These are phyloP conservation scores for Enteromius viviparus DNA, from an alignment of 2,797 vertebrate species.

Conservation along the genomic window DNA sequence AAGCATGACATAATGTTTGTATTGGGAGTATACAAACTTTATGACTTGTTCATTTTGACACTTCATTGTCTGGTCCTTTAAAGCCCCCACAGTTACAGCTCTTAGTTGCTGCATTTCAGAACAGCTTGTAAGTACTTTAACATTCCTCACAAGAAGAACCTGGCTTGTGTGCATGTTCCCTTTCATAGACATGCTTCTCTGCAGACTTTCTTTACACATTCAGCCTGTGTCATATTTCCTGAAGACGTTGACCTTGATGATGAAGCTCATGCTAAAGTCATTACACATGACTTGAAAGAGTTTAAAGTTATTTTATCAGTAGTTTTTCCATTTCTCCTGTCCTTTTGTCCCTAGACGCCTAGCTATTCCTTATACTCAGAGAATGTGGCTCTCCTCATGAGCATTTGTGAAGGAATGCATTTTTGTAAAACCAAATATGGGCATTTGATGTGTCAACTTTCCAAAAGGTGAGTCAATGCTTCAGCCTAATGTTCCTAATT, in stretches of 20 bases:
- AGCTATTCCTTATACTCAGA: conserved; percentile 41
- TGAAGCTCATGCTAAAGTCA: conserved; percentile 1
- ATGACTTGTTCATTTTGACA: conserved; percentile 34
- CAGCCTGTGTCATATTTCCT: not conserved
- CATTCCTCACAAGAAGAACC: not conserved
- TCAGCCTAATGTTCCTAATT: conserved; percentile 18
- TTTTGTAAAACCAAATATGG: conserved; percentile 60
- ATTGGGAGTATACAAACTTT: conserved; percentile 29
- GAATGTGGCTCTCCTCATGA: conserved; percentile 61
- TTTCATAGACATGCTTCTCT: not conserved
- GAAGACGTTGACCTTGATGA: conserved; percentile 9
- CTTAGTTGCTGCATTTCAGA: conserved; percentile 29
- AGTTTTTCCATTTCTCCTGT: conserved; percentile 32
- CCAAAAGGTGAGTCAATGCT: conserved; percentile 25
- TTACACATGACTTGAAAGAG: conserved; percentile 1
- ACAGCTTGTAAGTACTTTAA: conserved; percentile 5
- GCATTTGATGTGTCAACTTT: conserved; percentile 57
- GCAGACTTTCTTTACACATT: not conserved
- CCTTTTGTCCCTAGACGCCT: conserved; percentile 42
- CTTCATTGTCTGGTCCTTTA: conserved; percentile 27
- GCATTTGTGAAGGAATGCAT: conserved; percentile 67
- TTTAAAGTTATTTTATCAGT: conserved; percentile 3
- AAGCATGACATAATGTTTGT: conserved; percentile 46
- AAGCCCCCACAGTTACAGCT: not conserved
- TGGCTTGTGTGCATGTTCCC: not conserved